phyloP scores from a whole-genome alignment of 2,888 invertebrate species.

The Oxyteleia sp. region DNA sequence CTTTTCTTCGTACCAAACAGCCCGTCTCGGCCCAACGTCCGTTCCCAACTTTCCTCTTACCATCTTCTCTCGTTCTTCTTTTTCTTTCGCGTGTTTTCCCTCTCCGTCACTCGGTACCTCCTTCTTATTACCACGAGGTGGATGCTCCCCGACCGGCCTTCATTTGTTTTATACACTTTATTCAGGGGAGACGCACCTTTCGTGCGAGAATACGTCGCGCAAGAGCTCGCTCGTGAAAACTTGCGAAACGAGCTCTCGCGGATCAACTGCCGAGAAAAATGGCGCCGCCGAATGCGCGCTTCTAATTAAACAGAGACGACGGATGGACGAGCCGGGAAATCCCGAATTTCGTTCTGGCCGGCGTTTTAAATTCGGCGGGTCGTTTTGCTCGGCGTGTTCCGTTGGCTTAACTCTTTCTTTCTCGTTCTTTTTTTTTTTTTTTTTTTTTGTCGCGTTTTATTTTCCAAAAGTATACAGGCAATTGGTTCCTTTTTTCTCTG shows the following conservation, averaged over 20 bases:
- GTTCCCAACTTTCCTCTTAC: slow-evolving; percentile 16
- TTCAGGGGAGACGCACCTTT: slow-evolving; percentile 24
- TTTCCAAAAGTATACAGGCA: too few species aligned
- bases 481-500: too few species aligned
- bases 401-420: too few species aligned
- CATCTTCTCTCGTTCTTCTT: background rate
- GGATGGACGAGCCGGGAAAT: too few species aligned
- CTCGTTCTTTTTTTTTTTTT: too few species aligned
- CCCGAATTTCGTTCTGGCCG: too few species aligned
- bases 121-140: slow-evolving; percentile 49
- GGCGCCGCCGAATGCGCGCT: slow-evolving; percentile 3
- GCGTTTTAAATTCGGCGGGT: too few species aligned
- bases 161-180: slow-evolving; percentile 39
- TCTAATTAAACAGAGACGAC: slow-evolving; percentile 30
- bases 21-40: slow-evolving; percentile 10
- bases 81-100: slow-evolving; percentile 7
- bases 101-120: slow-evolving; percentile 11
- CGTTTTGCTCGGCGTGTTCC: too few species aligned
- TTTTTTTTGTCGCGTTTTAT: too few species aligned
- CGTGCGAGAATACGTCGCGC: background rate
- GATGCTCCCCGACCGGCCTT: slow-evolving; percentile 24
- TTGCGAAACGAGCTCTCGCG: slow-evolving; percentile 9
- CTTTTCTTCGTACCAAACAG: slow-evolving; percentile 22
- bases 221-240: slow-evolving; percentile 18
- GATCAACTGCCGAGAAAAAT: slow-evolving; percentile 27